Evolutionary conservation across 2,113 vertebrate genomes (phyloP), one percentile per base, ranked within the genome.

Genomic region (Dromas ardeola): DNA sequence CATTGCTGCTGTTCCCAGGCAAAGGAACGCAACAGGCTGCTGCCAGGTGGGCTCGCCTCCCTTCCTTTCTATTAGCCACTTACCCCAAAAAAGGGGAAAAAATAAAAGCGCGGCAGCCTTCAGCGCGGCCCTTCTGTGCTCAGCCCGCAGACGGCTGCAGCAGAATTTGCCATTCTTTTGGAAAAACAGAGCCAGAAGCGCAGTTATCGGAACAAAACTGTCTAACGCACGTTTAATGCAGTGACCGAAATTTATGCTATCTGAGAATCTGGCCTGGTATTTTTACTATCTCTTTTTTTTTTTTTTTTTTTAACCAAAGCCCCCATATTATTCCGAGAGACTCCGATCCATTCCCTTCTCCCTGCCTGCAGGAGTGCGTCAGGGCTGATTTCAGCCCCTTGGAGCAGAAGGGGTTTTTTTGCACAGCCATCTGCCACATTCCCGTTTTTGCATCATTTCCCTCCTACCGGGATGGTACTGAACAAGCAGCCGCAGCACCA

Each of bases 371-470:
- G 16, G 66, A 63, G 79, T 17, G 47, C 15, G n/a, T 45, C 95
- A 89, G 95, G 90, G 86, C 69, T 16, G 29, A 13, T 11, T 34
- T 13, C 91, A 86, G 93, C 81, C 59, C 92, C 72, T 38, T 5
- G 52, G 59, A 90, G 95, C 92, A 71, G 84, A 30, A 47, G 20
- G 47, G 10, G 29, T 63, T 42, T 61, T 38, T 29, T 15, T 29
- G 18, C 61, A 3, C 84, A 94, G 78, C 95, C 95, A 95, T 97
- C 95, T 97, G 96, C 88, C 94, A 67, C 92, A 2, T 25, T 5
- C 61, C 84, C 17, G 1, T 8, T 13, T 15, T 27, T 36, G 90
- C 87, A 77, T 36, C 81, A 9, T 8, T 12, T 65, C 88, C 90
- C 92, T 90, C 84, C 93, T 82, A 40, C 69, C 20, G 10, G 72